A percentile compares a stretch with the other conserved stretches of the same genome.
These are phyloP conservation scores for Charina bottae DNA, from an alignment of 2,113 vertebrate species.

Conservation along the genomic window DNA sequence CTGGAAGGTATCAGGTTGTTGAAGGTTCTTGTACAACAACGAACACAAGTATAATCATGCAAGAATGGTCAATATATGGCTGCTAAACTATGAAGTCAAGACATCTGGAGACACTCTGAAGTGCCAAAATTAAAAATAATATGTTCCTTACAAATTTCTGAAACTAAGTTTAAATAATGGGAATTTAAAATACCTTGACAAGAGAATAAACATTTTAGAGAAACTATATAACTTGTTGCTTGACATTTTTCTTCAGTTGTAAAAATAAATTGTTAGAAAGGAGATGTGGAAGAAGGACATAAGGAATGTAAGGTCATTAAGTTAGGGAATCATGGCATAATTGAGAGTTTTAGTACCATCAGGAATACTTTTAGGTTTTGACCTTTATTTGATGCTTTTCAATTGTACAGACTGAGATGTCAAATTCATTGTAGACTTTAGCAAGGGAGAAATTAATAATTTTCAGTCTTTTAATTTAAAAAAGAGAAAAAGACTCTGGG, in stretches of 20 bases:
- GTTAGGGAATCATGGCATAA: constrained; percentile 20
- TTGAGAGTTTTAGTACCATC: constrained; percentile 22
- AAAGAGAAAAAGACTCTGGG: constrained; percentile 38
- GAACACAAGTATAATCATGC: not conserved
- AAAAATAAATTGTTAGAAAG: constrained; percentile 11
- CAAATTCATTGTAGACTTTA: constrained; percentile 47
- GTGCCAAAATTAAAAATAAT: not conserved
- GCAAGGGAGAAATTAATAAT: constrained; percentile 42
- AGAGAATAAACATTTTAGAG: not conserved
- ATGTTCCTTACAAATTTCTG: constrained; percentile 1
- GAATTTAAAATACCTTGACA: constrained; percentile 8
- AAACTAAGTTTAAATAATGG: not conserved
- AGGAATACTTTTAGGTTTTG: constrained; percentile 37
- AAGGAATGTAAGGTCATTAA: constrained; percentile 26
- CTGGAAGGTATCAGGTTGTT: not conserved
- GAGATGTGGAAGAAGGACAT: constrained; percentile 24
- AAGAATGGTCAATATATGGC: not conserved
- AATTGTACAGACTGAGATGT: constrained; percentile 39
- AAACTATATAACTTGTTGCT: not conserved
- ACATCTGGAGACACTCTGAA: constrained; percentile 20
- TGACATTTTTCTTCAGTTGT: constrained; percentile 7
- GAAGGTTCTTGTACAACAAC: too few relatives aligned
- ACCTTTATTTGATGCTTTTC: constrained; percentile 53
- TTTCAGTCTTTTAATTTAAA: constrained; percentile 41
- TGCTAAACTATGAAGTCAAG: not conserved